These are phyloP conservation scores for Monochamus saltuarius DNA, from an alignment of 1,140 invertebrate species.

Conservation along the genomic window DNA sequence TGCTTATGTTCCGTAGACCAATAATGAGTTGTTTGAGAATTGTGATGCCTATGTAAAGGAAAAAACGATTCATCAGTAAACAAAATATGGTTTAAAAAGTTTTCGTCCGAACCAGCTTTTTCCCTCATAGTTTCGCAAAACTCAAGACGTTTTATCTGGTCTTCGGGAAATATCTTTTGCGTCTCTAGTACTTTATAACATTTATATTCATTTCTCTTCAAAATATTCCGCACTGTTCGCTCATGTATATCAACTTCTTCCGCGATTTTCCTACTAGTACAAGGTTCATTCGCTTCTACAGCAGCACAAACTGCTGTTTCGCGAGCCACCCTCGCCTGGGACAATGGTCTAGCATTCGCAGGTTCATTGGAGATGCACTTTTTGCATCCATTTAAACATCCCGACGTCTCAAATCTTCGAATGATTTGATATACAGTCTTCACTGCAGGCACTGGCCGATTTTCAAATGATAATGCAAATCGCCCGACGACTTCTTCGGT, in stretches of 20 bases:
- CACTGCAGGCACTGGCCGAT: not conserved
- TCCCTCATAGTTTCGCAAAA: too few species aligned
- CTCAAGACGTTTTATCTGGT: too few species aligned
- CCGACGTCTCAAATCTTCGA: not conserved
- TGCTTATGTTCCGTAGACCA: too few species aligned
- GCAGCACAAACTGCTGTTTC: constrained; percentile 1
- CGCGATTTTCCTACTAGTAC: not conserved
- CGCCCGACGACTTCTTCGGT: too few species aligned
- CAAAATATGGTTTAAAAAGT: too few species aligned
- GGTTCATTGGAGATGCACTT: not conserved
- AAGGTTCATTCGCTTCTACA: too few species aligned
- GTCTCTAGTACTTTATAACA: constrained; percentile 6
- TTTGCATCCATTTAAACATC: not conserved
- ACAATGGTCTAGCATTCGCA: not conserved
- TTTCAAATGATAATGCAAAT: too few species aligned
- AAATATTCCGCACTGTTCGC: constrained; percentile 9
- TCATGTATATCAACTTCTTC: constrained; percentile 3
- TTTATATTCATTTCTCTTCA: not conserved
- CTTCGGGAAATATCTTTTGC: too few species aligned
- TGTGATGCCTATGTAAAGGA: too few species aligned
- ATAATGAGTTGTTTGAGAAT: too few species aligned
- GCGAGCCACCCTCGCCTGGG: not conserved
- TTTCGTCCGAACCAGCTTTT: too few species aligned
- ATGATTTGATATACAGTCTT: not conserved
- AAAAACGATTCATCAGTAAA: too few species aligned